Evolutionary conservation across 2,888 invertebrate genomes (phyloP).

Genomic region (Nudaria mundana): DNA sequence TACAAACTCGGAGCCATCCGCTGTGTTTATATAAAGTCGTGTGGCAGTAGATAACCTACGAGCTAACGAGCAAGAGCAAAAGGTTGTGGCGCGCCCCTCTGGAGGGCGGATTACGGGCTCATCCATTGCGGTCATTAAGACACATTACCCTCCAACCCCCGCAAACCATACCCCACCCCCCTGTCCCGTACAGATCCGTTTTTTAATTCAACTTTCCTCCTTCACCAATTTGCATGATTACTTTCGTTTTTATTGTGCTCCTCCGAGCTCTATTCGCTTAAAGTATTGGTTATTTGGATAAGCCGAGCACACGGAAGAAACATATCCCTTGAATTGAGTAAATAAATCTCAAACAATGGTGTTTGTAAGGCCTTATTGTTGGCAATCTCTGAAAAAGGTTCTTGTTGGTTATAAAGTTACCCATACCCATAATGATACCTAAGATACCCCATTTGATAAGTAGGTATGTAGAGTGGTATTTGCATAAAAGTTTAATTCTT

Average conservation of each 20-base stretch:
- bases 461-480: no score
- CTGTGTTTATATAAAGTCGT: no score
- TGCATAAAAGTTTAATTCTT: no score
- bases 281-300: conserved; percentile 49
- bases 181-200: conserved; percentile 53
- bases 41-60: conserved; percentile 36
- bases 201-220: conserved; percentile 81
- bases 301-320: conserved; percentile 37
- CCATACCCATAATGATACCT: not conserved
- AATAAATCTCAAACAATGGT: conserved; percentile 22
- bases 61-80: conserved; percentile 54
- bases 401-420: conserved; percentile 2
- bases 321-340: conserved; percentile 24
- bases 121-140: conserved; percentile 81
- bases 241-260: conserved; percentile 78
- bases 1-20: no score
- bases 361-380: conserved; percentile 17
- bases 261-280: conserved; percentile 46
- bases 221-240: conserved; percentile 80
- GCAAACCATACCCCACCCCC: conserved; percentile 26
- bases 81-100: conserved; percentile 55
- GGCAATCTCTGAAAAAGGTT: conserved; percentile 10
- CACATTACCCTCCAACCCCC: conserved; percentile 59
- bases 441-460: no score
- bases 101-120: conserved; percentile 69